Percentiles rank a stretch among this genome's conserved stretches.
Evolutionary conservation across 2,888 invertebrate genomes (phyloP).

Genomic region (Stenchaetothrips biformis): DNA sequence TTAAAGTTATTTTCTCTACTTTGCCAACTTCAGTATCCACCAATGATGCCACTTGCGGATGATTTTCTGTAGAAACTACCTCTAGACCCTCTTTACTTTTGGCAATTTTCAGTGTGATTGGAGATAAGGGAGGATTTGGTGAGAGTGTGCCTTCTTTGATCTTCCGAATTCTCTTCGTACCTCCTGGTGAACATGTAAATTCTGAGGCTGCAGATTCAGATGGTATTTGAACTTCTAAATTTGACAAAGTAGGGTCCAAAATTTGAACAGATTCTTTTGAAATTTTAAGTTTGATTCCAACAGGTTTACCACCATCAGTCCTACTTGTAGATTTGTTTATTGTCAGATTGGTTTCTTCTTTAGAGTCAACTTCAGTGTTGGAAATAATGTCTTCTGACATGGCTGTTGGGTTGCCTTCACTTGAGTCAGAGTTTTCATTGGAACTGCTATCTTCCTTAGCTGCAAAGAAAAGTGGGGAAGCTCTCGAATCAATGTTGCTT

Average conservation of each 20-base stretch:
- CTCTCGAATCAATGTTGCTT: background rate
- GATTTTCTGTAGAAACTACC: background rate
- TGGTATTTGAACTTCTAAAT: constrained; percentile 1
- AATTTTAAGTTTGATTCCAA: background rate
- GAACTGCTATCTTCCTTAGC: background rate
- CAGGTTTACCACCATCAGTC: background rate
- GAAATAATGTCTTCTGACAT: background rate
- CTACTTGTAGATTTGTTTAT: background rate
- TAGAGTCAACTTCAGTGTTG: background rate
- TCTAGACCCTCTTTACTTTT: background rate
- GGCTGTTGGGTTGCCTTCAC: background rate
- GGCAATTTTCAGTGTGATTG: background rate
- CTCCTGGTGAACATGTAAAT: background rate
- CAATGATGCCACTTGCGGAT: background rate
- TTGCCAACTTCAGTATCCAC: constrained; percentile 1
- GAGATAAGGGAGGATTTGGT: background rate
- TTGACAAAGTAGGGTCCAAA: background rate
- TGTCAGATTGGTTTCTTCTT: background rate
- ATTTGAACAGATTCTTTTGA: constrained; percentile 6
- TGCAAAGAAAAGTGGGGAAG: background rate
- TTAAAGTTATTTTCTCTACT: constrained; percentile 35
- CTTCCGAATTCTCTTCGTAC: background rate
- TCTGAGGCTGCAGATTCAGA: background rate
- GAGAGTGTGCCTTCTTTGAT: background rate
- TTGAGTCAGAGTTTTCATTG: background rate